Conservation (phyloP, 2,113 vertebrate genomes). For the Stigmatopora argus region DNA sequence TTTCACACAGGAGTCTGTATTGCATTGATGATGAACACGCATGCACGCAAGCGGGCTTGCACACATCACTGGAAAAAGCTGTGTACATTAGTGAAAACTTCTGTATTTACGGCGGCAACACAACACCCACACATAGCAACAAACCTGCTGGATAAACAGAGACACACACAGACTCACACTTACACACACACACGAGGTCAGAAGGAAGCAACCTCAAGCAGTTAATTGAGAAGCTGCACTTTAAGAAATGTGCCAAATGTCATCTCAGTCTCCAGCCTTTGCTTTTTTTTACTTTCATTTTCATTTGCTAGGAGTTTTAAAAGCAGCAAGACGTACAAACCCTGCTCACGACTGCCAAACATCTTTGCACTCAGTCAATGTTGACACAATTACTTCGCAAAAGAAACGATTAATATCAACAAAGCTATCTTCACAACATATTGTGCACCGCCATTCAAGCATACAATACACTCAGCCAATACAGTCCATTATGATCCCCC, state of each 20-base stretch:
- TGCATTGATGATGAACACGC: slow-evolving; percentile 28
- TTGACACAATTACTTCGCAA: not conserved
- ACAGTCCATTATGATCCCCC: not conserved
- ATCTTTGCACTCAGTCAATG: not conserved
- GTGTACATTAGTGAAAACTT: slow-evolving; percentile 10
- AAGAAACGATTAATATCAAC: not conserved
- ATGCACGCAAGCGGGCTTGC: slow-evolving; percentile 15
- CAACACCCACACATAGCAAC: slow-evolving; percentile 10
- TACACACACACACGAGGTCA: slow-evolving; percentile 6
- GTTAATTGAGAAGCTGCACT: slow-evolving; percentile 49
- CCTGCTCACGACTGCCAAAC: not conserved
- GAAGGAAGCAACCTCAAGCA: slow-evolving; percentile 25
- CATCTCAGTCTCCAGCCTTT: not conserved
- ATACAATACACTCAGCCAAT: not conserved
- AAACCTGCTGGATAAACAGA: slow-evolving; percentile 24
- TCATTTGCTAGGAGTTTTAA: not conserved
- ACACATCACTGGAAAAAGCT: slow-evolving; percentile 14
- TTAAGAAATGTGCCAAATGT: slow-evolving; percentile 3
- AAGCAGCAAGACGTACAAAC: not conserved
- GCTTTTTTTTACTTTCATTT: not conserved
- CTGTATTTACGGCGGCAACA: slow-evolving; percentile 16
- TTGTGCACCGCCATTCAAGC: not conserved
- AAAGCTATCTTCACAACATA: no score
- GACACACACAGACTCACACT: slow-evolving; percentile 8
- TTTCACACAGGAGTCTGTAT: slow-evolving; percentile 62